Base-by-base conservation (phyloP, 2,113 vertebrate genomes). In the Accipiter cooperii region DNA sequence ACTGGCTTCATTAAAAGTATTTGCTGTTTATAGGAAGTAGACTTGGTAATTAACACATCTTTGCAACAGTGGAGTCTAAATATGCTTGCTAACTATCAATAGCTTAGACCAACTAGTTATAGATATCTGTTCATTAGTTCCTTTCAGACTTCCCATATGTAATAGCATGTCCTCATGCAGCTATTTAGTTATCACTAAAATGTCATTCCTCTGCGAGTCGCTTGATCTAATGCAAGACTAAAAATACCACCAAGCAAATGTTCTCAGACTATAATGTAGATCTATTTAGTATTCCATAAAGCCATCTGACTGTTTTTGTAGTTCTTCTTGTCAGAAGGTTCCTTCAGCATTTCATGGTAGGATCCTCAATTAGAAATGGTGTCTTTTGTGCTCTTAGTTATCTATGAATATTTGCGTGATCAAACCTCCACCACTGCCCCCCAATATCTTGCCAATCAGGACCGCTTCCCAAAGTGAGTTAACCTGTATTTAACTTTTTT, bases 171-270 rank as follows among this genome's bases (percentile, higher is more conserved):
- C 22, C 86, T 47, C 1, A 2, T 42, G 40, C 22, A 69, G 61
- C 47, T 55, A 2, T 4, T 12, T 19, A 14, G 24, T 40, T 76
- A 31, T 6, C 26, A 13, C 26, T 57, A 44, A 55, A 68, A 22
- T 0, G 2, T 10, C 51, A 6, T 73, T 58, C 46, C 20, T 36
- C 21, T 22, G 31, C 6, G 0, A 57, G 73, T 55, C 36, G 28
- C 61, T 68, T 38, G 8, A 31, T 38, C 20, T 68, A 57, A 52
- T 64, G 9, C 15, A 47, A 52, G 49, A 33, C 38, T 66, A 18
- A 88, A 84, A 91, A 70, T 42, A 58, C 44, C 38, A 33, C 11
- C 31, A 47, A 51, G 34, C 24, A 57, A 12, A n/a, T 22, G 44
- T 58, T 64, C 36, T 51, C 21, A 21, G 54, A 33, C 12, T 51